Conservation (phyloP, 2,113 vertebrate species). For the Etia nguti region DNA sequence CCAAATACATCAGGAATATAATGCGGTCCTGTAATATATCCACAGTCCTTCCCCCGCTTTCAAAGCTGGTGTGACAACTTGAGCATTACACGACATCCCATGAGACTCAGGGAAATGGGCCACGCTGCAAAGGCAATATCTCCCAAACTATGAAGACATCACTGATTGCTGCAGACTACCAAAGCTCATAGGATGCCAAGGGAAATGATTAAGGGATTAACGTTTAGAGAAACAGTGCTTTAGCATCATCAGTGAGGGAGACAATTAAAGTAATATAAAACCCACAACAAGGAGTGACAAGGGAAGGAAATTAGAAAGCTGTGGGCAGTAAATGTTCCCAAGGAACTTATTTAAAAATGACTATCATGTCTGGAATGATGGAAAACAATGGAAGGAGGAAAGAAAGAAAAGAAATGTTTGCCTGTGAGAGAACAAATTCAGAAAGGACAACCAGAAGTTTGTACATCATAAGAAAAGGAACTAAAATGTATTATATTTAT, state of each 20-base stretch:
- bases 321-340: not conserved
- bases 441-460: not conserved
- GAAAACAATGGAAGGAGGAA: not conserved
- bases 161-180: conserved; percentile 2
- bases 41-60: not conserved
- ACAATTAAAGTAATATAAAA: conserved; percentile 35
- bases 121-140: conserved; percentile 30
- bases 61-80: conserved; percentile 10
- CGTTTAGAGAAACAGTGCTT: conserved; percentile 34
- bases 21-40: not conserved
- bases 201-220: conserved; percentile 44
- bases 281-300: conserved; percentile 9
- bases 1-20: not conserved
- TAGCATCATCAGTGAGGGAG: conserved; percentile 15
- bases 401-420: not conserved
- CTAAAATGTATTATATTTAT: not conserved
- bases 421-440: not conserved
- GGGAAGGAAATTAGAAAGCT: conserved; percentile 34
- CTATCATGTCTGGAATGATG: not conserved
- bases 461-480: not conserved
- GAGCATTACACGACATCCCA: conserved; percentile 9
- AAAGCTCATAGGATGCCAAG: not conserved
- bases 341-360: not conserved
- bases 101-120: conserved; percentile 21
- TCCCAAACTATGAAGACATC: conserved; percentile 5